Base-by-base conservation (phyloP, 2,113 vertebrate genomes). In the Melanocharis versteri region DNA sequence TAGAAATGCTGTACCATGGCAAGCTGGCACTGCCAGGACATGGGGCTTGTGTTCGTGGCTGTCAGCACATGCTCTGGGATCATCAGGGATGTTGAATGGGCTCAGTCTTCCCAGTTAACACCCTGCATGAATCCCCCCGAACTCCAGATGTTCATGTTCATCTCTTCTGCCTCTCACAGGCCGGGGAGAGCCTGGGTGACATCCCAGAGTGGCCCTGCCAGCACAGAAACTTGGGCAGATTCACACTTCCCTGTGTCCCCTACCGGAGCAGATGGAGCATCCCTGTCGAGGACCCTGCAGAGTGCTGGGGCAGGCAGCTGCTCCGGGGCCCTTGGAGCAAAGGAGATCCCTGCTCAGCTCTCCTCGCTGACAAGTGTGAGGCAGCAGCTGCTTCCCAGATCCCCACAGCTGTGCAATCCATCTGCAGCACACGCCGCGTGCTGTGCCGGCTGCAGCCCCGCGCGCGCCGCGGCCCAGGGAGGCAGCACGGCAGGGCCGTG, bases 261-360 rank as follows among this genome's bases (percentile, higher is more conserved):
- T 0, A 1, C 2, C 0, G 0, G 51, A 39, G 11, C 47, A 21
- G 18, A 50, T 30, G 12, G 9, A 48, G 31, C 2, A 1, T 31
- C n/a, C 17, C 40, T 0, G 0, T 0, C 0, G 2, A 8, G 54
- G 10, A 19, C 7, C 31, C 83, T 58, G 61, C 45, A 42, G 70
- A 1, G 5, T 15, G 60, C 39, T 15, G 51, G 42, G 42, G 5
- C 47, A 71, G 15, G 51, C 2, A 7, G 48, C 44, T 71, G 47
- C 15, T 28, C 1, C 1, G 1, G 30, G 17, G 18, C 35, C 30
- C 23, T 50, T 2, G 40, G 45, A 64, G 72, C 28, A 31, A 13
- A 35, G 61, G 26, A 42, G 19, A 42, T 48, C 81, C 57, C 27
- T 4, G 11, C 66, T 73, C 24, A 0, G 17, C 44, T 73, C 64